Base-by-base conservation (phyloP, 2,888 invertebrate genomes). In the Torymus aiolomorphi region DNA sequence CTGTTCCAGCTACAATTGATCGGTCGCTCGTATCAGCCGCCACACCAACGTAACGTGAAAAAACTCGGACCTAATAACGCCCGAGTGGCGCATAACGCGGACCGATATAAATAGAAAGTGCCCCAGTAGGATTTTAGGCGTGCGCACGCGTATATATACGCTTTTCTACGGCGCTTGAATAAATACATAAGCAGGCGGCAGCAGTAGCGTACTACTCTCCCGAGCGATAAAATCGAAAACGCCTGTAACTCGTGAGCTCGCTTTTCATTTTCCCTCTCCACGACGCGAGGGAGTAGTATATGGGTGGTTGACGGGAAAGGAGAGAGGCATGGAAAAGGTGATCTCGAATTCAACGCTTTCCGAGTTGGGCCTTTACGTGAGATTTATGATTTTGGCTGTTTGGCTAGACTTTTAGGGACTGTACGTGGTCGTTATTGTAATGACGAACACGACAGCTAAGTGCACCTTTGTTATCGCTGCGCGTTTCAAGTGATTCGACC, bases 311-410 rank as follows among this genome's bases (percentile, higher is more conserved):
- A 31, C 31, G 31, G 31, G 31, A 31, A 31, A 2, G 5, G 31
- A 31, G 31, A 31, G 3, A 31, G 31, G 5, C 4, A 31, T 3
- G 5, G 31, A 5, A 10, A 57, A 16, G 16, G 57, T 11, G 57
- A 16, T 31, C 57, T 57, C 18, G 57, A 57, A n/a, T 57, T 42
- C 63, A 31, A 31, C 31, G 63, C 66, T 69, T n/a, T 20, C 20
- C n/a, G 10, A 49, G 70, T n/a, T 2, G 24, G 12, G 20, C 1
- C 13, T 31, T 54, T n/a, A 13, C 31, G 51, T 2, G 69, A 61
- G 61, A 71, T 71, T 71, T 71, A 71, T 61, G 71, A 71, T 71
- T 61, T 71, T 61, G 24, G 69, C 56, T 61, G 20, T 71, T 51
- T 51, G 71, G 24, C 18, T 61, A 24, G 13, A 51, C 61, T 61